These are phyloP conservation scores for Aethes cnicana DNA, from an alignment of 2,888 invertebrate species.

Conservation along the genomic window DNA sequence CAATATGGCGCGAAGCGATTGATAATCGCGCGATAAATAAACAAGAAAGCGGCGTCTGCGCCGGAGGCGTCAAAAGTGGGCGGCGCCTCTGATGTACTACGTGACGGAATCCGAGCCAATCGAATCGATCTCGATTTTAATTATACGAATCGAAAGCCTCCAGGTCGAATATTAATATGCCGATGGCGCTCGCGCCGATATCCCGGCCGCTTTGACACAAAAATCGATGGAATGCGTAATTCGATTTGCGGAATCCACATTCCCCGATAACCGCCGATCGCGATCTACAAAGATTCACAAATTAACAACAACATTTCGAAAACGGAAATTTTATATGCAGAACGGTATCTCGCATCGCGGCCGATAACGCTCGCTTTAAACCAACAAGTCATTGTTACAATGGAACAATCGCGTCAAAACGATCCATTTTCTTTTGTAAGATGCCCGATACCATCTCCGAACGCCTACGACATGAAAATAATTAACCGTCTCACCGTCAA, in stretches of 20 bases:
- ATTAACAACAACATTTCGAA: conserved; percentile 32
- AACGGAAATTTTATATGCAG: conserved; percentile 41
- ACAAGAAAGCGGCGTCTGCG: conserved; percentile 68
- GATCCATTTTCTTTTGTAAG: conserved; percentile 65
- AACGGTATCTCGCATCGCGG: conserved; percentile 24
- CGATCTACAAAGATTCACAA: conserved; percentile 11
- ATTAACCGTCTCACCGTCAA: conserved; percentile 74
- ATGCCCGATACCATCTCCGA: conserved; percentile 67
- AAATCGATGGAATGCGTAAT: conserved; percentile 73
- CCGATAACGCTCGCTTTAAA: conserved; percentile 35
- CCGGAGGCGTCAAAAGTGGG: conserved; percentile 81
- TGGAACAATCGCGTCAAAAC: conserved; percentile 53
- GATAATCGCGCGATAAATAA: conserved; percentile 56
- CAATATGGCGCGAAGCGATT: conserved; percentile 51
- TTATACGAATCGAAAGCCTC: conserved; percentile 77
- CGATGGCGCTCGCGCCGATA: conserved; percentile 71
- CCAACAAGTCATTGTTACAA: conserved; percentile 56
- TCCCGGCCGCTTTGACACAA: conserved; percentile 59
- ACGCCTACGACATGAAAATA: conserved; percentile 79
- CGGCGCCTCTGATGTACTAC: conserved; percentile 75
- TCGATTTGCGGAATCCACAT: conserved; percentile 68
- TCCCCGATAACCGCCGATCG: conserved; percentile 41
- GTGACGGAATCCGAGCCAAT: conserved; percentile 78
- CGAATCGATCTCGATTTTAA: conserved; percentile 78
- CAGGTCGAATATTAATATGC: conserved; percentile 80